A percentile compares a stretch with the other conserved stretches of the same genome.
Conservation (phyloP, 2,113 vertebrate genomes). For the Pachycephala philippinensis region DNA sequence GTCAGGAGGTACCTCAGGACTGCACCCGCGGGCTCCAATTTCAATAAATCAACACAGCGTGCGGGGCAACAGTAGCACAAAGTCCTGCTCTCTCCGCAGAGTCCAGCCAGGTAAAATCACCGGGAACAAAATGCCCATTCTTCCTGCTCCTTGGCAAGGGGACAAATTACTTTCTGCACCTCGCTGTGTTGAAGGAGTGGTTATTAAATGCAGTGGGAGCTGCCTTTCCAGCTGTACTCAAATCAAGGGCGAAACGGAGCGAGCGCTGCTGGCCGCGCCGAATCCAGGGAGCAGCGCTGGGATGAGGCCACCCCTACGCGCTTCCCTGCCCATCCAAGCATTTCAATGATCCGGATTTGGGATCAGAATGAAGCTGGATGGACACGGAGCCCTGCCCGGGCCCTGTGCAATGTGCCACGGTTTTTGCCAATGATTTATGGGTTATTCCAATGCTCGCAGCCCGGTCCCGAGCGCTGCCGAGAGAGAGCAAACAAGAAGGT, state of each 20-base stretch:
- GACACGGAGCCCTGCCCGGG: neutral
- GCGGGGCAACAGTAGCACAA: constrained; percentile 66
- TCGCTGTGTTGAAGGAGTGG: constrained; percentile 66
- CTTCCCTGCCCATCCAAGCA: neutral
- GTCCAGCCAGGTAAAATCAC: constrained; percentile 76
- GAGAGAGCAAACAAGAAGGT: neutral
- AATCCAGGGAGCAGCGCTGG: neutral
- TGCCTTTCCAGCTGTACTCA: constrained; percentile 71
- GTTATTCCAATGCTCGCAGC: neutral
- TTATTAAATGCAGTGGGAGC: constrained; percentile 65
- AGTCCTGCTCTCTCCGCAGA: constrained; percentile 63
- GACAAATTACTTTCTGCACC: constrained; percentile 83
- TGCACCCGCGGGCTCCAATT: constrained; percentile 76
- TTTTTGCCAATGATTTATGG: neutral
- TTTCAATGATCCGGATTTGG: neutral
- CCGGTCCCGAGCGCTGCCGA: neutral
- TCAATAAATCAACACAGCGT: constrained; percentile 79
- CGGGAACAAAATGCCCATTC: constrained; percentile 82
- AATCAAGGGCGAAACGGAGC: constrained; percentile 35
- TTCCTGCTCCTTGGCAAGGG: constrained; percentile 72
- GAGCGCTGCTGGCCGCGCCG: neutral
- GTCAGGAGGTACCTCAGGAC: constrained; percentile 69
- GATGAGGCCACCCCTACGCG: neutral
- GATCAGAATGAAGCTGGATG: neutral
- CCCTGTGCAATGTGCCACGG: rapidly evolving